phyloP scores from a whole-genome alignment of 2,797 vertebrate genomes.

The Leucoraja ocellata region DNA sequence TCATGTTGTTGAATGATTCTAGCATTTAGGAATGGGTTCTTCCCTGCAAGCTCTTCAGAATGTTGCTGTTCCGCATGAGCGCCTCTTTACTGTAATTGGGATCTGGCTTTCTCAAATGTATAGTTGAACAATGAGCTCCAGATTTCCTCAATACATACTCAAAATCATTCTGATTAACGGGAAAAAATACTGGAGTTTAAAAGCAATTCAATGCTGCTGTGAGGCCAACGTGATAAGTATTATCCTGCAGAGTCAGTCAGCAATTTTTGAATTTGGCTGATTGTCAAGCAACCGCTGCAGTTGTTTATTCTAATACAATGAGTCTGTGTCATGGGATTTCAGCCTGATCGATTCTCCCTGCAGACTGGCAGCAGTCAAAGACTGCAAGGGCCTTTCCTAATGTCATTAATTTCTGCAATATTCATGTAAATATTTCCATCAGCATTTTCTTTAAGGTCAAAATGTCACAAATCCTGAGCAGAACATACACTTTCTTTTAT shows the following conservation, averaged over 20 bases:
- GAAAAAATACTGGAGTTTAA: not conserved
- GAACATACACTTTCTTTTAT: not conserved
- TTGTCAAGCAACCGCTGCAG: not conserved
- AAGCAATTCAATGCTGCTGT: not conserved
- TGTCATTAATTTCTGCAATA: not conserved
- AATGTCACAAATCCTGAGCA: not conserved
- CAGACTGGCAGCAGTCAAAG: not conserved
- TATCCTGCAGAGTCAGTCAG: not conserved
- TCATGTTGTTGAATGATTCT: not conserved
- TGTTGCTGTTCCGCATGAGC: not conserved
- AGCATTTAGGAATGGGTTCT: not conserved
- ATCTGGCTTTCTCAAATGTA: not conserved
- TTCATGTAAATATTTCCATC: conserved; percentile 1
- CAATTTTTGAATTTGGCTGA: conserved; percentile 1
- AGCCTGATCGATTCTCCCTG: not conserved
- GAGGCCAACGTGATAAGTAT: not conserved
- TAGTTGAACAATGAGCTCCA: not conserved
- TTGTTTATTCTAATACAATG: not conserved
- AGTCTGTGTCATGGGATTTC: not conserved
- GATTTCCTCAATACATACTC: not conserved
- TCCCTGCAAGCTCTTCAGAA: not conserved
- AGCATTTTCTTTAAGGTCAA: not conserved
- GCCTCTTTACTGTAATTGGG: not conserved
- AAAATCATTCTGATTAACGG: not conserved
- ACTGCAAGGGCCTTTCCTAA: not conserved